phyloP scores from a whole-genome alignment of 2,888 invertebrate genomes.

The Nomada ferruginata region DNA sequence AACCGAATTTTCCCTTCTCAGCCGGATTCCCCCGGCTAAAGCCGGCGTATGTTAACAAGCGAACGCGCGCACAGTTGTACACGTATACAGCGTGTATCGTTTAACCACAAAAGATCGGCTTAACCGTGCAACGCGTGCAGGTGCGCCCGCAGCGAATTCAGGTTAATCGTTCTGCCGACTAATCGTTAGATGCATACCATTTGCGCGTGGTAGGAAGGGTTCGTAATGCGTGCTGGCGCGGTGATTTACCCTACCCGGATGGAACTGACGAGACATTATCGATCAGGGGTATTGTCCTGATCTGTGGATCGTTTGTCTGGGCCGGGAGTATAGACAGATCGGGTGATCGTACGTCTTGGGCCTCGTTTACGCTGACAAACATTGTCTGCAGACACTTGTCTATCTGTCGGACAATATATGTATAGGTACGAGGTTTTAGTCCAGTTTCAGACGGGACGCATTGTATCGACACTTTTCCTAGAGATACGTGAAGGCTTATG shows the following conservation, averaged over 20 bases:
- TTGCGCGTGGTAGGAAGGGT: slow-evolving; percentile 45
- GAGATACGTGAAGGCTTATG: no score
- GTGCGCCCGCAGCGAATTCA: slow-evolving; percentile 74
- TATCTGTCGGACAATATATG: neutral
- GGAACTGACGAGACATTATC: slow-evolving; percentile 40
- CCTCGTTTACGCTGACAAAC: no score
- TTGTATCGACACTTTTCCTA: no score
- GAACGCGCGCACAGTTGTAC: slow-evolving; percentile 37
- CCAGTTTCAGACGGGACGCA: no score
- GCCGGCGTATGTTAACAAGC: slow-evolving; percentile 48
- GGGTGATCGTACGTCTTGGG: no score
- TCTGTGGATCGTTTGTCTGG: neutral
- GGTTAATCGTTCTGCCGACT: slow-evolving; percentile 78
- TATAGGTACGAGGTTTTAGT: no score
- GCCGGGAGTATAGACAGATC: no score
- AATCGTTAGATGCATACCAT: slow-evolving; percentile 70
- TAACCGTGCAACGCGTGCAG: slow-evolving; percentile 73
- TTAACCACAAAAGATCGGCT: slow-evolving; percentile 70
- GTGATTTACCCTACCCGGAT: neutral
- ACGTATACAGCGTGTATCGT: slow-evolving; percentile 61
- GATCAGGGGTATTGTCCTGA: slow-evolving; percentile 27
- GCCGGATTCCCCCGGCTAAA: slow-evolving; percentile 20
- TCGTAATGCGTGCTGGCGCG: slow-evolving; percentile 49
- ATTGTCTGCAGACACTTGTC: neutral
- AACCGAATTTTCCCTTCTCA: slow-evolving; percentile 44